Conservation (phyloP, 2,113 vertebrate genomes). For the Enhydra lutris region DNA sequence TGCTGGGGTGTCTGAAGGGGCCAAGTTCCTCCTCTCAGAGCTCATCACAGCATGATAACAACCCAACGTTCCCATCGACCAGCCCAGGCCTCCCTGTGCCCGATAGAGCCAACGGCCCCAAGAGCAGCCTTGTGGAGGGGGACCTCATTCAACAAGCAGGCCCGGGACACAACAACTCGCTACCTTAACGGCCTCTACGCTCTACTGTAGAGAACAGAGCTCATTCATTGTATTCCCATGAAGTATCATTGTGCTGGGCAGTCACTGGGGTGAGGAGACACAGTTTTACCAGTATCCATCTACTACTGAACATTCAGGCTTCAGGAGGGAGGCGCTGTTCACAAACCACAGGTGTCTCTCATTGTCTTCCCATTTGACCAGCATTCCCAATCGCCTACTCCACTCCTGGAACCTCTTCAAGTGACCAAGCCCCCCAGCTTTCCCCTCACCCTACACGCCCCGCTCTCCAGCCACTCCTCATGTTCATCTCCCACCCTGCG, state of each 20-base stretch:
- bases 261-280: background rate
- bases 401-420: background rate
- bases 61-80: background rate
- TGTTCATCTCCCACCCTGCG: accelerated
- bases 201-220: background rate
- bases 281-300: background rate
- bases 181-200: background rate
- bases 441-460: background rate
- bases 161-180: background rate
- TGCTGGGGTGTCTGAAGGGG: background rate
- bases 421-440: background rate
- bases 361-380: background rate
- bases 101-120: background rate
- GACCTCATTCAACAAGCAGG: background rate
- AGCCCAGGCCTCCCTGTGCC: background rate
- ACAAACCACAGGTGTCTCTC: background rate
- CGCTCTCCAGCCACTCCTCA: background rate
- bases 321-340: background rate
- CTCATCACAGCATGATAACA: background rate
- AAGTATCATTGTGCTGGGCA: background rate
- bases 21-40: background rate
- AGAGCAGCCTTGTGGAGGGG: background rate
- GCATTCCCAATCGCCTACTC: background rate
- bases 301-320: background rate
- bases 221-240: background rate